A percentile compares a stretch with the other conserved stretches of the same genome.
These are phyloP conservation scores for Eidolon dupreanum DNA, from an alignment of 2,797 vertebrate genomes.

Conservation along the genomic window DNA sequence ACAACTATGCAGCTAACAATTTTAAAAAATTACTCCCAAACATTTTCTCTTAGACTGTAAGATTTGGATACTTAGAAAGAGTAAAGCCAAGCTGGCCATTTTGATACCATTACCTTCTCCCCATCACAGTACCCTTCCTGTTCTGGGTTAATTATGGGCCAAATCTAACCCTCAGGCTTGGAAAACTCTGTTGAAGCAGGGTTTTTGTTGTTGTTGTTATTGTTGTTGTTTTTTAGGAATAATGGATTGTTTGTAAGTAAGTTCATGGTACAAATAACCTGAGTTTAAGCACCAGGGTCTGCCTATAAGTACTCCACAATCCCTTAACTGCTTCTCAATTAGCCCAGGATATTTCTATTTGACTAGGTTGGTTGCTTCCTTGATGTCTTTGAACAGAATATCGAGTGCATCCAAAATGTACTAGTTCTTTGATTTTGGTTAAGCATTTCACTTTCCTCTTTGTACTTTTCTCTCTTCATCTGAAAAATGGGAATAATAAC, in stretches of 20 bases:
- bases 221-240: not conserved
- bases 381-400: not conserved
- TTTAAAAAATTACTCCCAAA: not conserved
- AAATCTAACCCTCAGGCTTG: not conserved
- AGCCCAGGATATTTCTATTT: not conserved
- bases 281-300: not conserved
- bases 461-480: not conserved
- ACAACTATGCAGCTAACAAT: not conserved
- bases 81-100: not conserved
- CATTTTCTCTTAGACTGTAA: not conserved
- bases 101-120: not conserved
- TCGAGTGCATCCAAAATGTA: not conserved
- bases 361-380: not conserved
- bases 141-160: not conserved
- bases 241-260: not conserved
- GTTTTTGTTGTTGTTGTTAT: no score
- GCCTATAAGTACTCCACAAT: not conserved
- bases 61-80: not conserved
- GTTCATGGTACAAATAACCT: not conserved
- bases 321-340: not conserved
- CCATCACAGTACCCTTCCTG: not conserved
- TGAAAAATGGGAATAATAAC: slow-evolving; percentile 30
- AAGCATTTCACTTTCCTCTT: not conserved
- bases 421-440: not conserved
- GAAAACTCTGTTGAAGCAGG: not conserved